Conservation (phyloP, 2,888 invertebrate genomes). For the Ennomos quercinarius region DNA sequence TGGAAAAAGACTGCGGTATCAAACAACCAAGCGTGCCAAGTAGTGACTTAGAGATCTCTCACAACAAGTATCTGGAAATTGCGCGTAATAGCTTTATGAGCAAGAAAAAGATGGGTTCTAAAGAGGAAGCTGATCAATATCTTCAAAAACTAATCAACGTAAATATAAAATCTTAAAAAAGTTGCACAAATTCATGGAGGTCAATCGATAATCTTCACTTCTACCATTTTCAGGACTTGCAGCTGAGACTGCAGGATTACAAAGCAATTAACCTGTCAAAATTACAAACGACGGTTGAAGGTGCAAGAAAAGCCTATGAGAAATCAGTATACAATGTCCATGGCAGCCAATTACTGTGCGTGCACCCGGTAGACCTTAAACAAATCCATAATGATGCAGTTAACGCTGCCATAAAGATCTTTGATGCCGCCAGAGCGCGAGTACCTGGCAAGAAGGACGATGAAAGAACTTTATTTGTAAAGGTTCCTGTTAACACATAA, state of each 20-base stretch:
- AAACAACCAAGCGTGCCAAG: conserved; percentile 20
- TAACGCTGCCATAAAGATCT: conserved; percentile 5
- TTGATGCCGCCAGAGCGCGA: conserved; percentile 18
- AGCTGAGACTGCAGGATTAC: conserved; percentile 9
- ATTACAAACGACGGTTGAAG: conserved; percentile 8
- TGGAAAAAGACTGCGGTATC: conserved; percentile 19
- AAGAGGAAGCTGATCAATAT: conserved; percentile 4
- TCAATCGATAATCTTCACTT: no score
- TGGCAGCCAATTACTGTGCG: not conserved
- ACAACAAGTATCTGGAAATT: conserved; percentile 8
- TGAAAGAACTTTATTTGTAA: conserved; percentile 20
- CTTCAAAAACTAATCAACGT: conserved; percentile 4
- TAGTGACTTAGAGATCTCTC: conserved; percentile 9
- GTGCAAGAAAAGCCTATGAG: conserved; percentile 13
- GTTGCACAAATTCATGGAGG: no score
- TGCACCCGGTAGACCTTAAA: conserved; percentile 18
- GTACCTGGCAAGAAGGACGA: conserved; percentile 15
- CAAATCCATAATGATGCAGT: conserved; percentile 17
- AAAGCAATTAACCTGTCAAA: conserved; percentile 17
- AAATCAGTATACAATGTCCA: not conserved
- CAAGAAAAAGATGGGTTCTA: conserved; percentile 5
- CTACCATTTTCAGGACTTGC: conserved; percentile 14
- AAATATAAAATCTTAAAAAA: not conserved
- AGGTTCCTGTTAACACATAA: conserved; percentile 1
- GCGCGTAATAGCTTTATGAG: conserved; percentile 23